A percentile compares a stretch with the other conserved stretches of the same genome.
phyloP scores from a whole-genome alignment of 1,140 invertebrate species.

The Gyrodactylus salaris region DNA sequence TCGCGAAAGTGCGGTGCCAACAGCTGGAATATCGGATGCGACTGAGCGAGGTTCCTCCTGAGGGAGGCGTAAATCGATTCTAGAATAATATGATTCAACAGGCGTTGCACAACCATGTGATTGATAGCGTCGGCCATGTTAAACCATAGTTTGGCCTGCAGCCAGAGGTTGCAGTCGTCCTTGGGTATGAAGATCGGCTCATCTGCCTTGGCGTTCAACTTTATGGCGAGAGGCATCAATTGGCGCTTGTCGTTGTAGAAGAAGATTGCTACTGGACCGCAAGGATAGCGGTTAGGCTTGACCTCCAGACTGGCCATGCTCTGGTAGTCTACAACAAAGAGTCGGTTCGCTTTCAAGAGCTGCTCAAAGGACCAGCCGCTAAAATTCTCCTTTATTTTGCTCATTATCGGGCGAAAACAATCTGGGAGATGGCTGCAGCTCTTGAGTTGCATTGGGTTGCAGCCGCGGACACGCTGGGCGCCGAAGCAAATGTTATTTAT shows the following conservation, averaged over 20 bases:
- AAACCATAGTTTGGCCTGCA: conserved; percentile 25
- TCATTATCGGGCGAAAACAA: conserved; percentile 19
- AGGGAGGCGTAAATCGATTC: conserved; percentile 21
- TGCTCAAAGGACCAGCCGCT: conserved; percentile 19
- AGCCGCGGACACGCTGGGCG: conserved; percentile 13
- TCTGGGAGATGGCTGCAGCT: conserved; percentile 18
- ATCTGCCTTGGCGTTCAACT: conserved; percentile 19
- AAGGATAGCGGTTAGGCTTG: conserved; percentile 16
- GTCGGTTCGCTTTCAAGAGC: conserved; percentile 18
- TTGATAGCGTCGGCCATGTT: conserved; percentile 23
- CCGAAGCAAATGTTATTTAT: conserved; percentile 16
- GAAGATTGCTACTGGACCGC: conserved; percentile 22
- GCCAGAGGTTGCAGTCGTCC: conserved; percentile 21
- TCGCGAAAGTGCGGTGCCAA: conserved; percentile 23
- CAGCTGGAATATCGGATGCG: conserved; percentile 23
- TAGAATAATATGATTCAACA: conserved; percentile 23
- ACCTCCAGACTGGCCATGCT: conserved; percentile 17
- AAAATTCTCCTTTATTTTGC: conserved; percentile 19
- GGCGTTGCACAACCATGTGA: conserved; percentile 22
- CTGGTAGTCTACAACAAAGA: conserved; percentile 22
- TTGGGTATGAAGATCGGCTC: conserved; percentile 19
- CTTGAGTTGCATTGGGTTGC: conserved; percentile 19
- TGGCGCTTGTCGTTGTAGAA: conserved; percentile 18
- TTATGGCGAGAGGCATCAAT: conserved; percentile 23
- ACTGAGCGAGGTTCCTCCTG: conserved; percentile 19